Evolutionary conservation across 2,888 invertebrate genomes (phyloP), one percentile per base, ranked within the genome.

Genomic region (Sphaeridia pumilis): DNA sequence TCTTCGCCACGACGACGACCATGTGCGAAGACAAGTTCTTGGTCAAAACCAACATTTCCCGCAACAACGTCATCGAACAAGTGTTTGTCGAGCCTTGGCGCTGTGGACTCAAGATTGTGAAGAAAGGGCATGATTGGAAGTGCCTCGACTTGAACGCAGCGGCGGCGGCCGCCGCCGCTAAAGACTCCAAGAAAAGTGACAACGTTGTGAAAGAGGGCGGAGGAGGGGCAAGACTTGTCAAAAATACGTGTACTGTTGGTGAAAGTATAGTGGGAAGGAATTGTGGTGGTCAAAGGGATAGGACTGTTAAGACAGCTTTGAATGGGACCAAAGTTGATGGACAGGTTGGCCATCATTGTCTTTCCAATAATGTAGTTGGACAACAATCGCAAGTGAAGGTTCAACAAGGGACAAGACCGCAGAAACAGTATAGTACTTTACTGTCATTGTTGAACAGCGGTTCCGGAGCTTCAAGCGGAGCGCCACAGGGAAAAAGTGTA

Each of bases 1-100:
- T 7, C 31, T 7, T 14, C 14, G 7, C 14, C 31, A 31, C 31
- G 7, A 14, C 31, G 14, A 31, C 10, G 10, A 25, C 36, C 45
- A 50, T 50, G 50, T 50, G 50, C 45, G 50, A 50, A 45, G 45
- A 45, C 10, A 50, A 50, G 34, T 50, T 50, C 45, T 45, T 50
- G 24, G 50, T 50, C 4, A 31, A 24, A 26, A 50, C 50, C 14
- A 44, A n/a, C 7, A 43, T 50, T 22, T 34, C 50, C n/a, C 27
- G 31, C 3, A 31, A 24, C 42, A 50, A 50, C 44, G 31, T 50
- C 3, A 50, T 50, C 4, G 44, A 34, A 10, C 12, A 34, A 35
- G 50, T 50, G 14, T 34, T 24, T 1, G 45, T 50, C 24, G 50
- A 50, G 14, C 44, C 44, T 35, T 50, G 34, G 20, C 44, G 50